Base-by-base conservation (phyloP, 2,888 invertebrate genomes). In the Calliopum simillimum region DNA sequence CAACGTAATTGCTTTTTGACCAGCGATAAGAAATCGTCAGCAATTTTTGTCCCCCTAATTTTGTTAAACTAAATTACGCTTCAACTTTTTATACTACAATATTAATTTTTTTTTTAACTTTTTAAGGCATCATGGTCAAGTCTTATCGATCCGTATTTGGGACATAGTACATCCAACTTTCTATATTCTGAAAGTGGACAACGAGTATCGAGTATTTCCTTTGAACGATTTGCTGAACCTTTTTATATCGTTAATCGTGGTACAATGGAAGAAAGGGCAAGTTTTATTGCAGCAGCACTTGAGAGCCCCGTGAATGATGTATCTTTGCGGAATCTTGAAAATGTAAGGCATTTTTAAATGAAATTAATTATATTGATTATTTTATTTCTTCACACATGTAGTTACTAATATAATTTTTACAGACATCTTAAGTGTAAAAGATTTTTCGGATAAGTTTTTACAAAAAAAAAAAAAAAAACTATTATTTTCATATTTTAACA, bases 191-290 rank as follows among this genome's bases (percentile, higher is more conserved):
- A 62, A 41, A 76, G 74, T 2, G 74, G 77, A 87, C 75, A 76
- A 87, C 68, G 71, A 16, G 69, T 72, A 47, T 69, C 78, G 44
- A 75, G 78, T n/a, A 80, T 83, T 73, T 68, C 90, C 75, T 88
- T 92, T 80, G 90, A 89, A 79, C 86, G 89, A 75, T 92, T 91
- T 81, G 91, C 91, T 0, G 92, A 92, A 79, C 86, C 92, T 2
- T 92, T 90, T 82, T 91, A 92, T 21, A 91, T 88, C 75, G 91
- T 91, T 82, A 90, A 91, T 41, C 88, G 91, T 84, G 92, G 92
- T 84, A 89, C 89, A 0, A 87, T 90, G 1, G 92, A 92, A 74
- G 91, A 91, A 78, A 88, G 90, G 75, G 84, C 91, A 66, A 76
- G 79, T 55, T 75, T 83, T 72, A 65, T 83, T 11, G 68, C 79